Evolutionary conservation across 2,888 invertebrate species (phyloP).

Genomic region (Hydraecia micacea): DNA sequence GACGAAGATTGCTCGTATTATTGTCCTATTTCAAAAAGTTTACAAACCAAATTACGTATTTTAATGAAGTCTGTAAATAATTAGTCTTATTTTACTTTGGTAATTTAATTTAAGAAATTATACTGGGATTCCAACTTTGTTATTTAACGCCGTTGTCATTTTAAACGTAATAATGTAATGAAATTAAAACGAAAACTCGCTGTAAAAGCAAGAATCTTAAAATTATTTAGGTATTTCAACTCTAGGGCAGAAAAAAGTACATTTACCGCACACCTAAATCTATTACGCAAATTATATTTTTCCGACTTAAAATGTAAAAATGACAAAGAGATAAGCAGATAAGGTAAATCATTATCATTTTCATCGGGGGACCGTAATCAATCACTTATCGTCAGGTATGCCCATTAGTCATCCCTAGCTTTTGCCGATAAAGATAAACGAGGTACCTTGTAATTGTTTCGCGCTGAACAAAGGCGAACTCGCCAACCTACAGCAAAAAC

Average conservation of each 20-base stretch:
- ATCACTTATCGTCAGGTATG: conserved; percentile 49
- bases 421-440: conserved; percentile 53
- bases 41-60: not conserved
- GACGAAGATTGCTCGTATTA: not conserved
- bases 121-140: conserved; percentile 25
- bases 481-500: not conserved
- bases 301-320: conserved; percentile 22
- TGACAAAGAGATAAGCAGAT: conserved; percentile 14
- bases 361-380: conserved; percentile 28
- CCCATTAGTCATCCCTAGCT: conserved; percentile 40
- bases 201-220: conserved; percentile 2
- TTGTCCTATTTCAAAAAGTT: not conserved
- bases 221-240: conserved; percentile 13
- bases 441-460: conserved; percentile 44
- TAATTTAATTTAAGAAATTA: conserved; percentile 39
- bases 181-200: conserved; percentile 36
- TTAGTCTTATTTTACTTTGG: conserved; percentile 24
- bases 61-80: not conserved
- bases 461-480: conserved; percentile 29
- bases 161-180: conserved; percentile 39
- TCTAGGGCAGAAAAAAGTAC: conserved; percentile 9
- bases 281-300: conserved; percentile 35
- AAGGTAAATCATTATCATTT: conserved; percentile 22
- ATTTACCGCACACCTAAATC: conserved; percentile 32
- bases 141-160: conserved; percentile 17